These are phyloP conservation scores for Passer domesticus DNA, from an alignment of 2,113 vertebrate genomes.

Conservation along the genomic window DNA sequence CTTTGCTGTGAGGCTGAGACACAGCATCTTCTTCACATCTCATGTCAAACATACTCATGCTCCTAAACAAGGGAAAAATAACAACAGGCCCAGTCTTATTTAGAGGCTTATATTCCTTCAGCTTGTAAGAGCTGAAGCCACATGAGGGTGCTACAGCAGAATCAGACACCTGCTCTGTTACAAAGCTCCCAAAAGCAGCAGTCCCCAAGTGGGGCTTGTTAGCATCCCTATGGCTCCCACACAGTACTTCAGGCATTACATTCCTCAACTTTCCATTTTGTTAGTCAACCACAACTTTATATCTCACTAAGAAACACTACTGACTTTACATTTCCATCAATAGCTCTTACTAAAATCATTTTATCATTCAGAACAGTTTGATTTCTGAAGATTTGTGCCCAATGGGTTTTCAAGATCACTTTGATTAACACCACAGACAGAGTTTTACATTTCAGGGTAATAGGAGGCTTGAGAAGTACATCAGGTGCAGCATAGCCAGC, in stretches of 20 bases:
- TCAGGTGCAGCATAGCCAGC: background rate
- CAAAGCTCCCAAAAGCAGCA: background rate
- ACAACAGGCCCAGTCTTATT: background rate
- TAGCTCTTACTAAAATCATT: background rate
- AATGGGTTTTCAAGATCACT: background rate
- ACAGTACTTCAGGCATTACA: background rate
- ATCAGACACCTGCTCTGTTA: background rate
- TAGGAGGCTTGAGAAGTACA: slow-evolving; percentile 21
- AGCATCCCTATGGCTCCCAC: background rate
- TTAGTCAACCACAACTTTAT: background rate
- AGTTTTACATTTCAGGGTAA: background rate
- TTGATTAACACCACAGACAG: background rate
- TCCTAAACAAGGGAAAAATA: slow-evolving; percentile 72
- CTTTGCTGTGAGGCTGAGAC: slow-evolving; percentile 87
- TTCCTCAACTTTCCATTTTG: background rate
- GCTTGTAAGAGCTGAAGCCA: slow-evolving; percentile 4
- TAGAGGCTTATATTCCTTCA: background rate
- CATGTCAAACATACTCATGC: slow-evolving; percentile 96
- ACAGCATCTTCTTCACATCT: slow-evolving; percentile 84
- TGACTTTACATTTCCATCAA: background rate
- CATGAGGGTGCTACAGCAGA: slow-evolving; percentile 56
- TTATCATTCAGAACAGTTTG: background rate
- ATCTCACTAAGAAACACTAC: background rate
- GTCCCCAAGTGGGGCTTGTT: background rate
- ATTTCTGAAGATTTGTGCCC: background rate